Evolutionary conservation across 2,888 invertebrate genomes (phyloP).

Genomic region (Onchidella celtica): DNA sequence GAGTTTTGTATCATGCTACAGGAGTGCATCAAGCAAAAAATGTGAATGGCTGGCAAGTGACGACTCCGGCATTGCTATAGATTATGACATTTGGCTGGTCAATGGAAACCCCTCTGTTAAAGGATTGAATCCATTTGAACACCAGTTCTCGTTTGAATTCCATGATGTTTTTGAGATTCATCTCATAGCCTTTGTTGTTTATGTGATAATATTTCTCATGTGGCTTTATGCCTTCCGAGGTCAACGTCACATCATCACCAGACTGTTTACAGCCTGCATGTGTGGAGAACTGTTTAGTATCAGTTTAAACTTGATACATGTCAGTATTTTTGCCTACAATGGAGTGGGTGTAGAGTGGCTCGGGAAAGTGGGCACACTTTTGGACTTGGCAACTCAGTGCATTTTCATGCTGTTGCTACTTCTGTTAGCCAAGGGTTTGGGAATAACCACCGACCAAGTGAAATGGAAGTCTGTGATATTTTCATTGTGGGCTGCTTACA

Average conservation of each 20-base stretch:
- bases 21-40: constrained; percentile 77
- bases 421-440: constrained; percentile 97
- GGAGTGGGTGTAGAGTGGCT: constrained; percentile 92
- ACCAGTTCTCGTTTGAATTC: constrained; percentile 96
- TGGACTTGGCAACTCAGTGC: constrained; percentile 94
- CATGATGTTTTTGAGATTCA: constrained; percentile 94
- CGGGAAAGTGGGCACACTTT: constrained; percentile 93
- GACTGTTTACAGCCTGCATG: constrained; percentile 92
- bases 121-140: constrained; percentile 88
- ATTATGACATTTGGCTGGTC: constrained; percentile 96
- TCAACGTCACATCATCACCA: constrained; percentile 94
- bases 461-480: constrained; percentile 91
- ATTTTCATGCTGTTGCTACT: constrained; percentile 95
- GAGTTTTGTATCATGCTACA: constrained; percentile 91
- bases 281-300: constrained; percentile 92
- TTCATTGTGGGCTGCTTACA: constrained; percentile 94
- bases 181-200: constrained; percentile 91
- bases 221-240: constrained; percentile 94
- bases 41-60: constrained; percentile 69
- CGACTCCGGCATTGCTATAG: constrained; percentile 80
- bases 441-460: constrained; percentile 93
- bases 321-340: constrained; percentile 93
- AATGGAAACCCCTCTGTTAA: constrained; percentile 96
- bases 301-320: constrained; percentile 92
- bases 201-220: constrained; percentile 91